phyloP scores from a whole-genome alignment of 2,888 invertebrate genomes.

The Anorthoa munda region DNA sequence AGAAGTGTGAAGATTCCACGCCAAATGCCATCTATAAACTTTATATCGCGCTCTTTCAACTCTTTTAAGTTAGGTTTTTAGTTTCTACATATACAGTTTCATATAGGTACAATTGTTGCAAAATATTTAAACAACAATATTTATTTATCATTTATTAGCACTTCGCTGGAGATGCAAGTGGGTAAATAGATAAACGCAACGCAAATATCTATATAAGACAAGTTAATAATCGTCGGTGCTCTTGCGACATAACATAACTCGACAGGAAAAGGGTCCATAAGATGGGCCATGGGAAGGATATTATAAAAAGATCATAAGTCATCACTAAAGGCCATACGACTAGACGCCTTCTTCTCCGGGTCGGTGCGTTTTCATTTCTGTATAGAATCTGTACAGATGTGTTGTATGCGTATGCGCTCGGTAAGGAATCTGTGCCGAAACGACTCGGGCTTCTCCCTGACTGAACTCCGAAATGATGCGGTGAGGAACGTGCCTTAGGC shows the following conservation, averaged over 20 bases:
- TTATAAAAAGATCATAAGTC: constrained; percentile 2
- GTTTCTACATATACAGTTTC: background rate
- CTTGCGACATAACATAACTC: constrained; percentile 7
- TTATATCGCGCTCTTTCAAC: no score
- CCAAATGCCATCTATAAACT: no score
- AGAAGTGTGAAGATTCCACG: no score
- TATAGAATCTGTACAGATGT: no score
- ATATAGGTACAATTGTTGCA: background rate
- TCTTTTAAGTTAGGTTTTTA: no score
- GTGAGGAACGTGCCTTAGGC: no score
- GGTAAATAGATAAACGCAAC: constrained; percentile 20
- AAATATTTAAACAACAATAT: constrained; percentile 4
- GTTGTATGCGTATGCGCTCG: no score
- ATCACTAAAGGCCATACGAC: background rate
- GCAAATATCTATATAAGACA: constrained; percentile 10
- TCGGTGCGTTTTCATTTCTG: no score
- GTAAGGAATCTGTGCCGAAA: no score
- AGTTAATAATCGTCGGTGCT: background rate
- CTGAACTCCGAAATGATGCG: no score
- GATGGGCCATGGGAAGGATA: background rate
- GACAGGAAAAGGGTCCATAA: constrained; percentile 45
- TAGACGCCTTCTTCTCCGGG: background rate
- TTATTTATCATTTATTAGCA: constrained; percentile 20
- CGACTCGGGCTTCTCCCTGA: no score
- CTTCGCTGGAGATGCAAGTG: constrained; percentile 15